Evolutionary conservation across 2,888 invertebrate species (phyloP), one percentile per base, ranked within the genome.

Genomic region (Eupithecia tripunctaria): DNA sequence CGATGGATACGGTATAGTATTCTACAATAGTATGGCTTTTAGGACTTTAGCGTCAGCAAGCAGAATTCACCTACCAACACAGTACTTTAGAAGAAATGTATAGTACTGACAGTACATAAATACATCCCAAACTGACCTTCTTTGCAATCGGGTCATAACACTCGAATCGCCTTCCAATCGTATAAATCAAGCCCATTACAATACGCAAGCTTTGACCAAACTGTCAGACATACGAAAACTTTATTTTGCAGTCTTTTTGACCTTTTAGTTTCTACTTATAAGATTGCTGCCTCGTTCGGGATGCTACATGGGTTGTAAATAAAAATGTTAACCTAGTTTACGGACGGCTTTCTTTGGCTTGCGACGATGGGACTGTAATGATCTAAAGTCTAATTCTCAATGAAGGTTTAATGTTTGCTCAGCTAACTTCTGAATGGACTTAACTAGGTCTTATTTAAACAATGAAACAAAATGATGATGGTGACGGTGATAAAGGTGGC

Each of bases 201-300:
- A 51, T 60, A 21, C 18, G 27, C 60, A 29, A 60, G 29, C 60
- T 60, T 60, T 29, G 60, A 60, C 27, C 60, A 60, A 60, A 60
- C 15, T 64, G 25, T 36, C 64, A 15, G 25, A 64, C 36, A 38
- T 64, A 27, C 36, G 7, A 65, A 27, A 51, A 65, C 41, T 43
- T 65, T 47, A 7, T 67, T 51, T 67, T 67, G 51, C 32, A 21
- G 59, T 25, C 67, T 51, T 59, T 56, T 56, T 38, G 51, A 67
- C 56, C 32, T 67, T 47, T 10, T 27, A 8, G 32, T 60, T 29
- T 12, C 36, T 64, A 64, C 64, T 64, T 41, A 38, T 68, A 43
- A 18, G 64, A 64, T 64, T 38, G 38, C 64, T 38, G 25, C 25
- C 38, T 38, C 63, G 36, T 63, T 38, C 25, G 38, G 21, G 38